Evolutionary conservation across 2,888 invertebrate species (phyloP), one percentile per base, ranked within the genome.

Genomic region (Pollenia amentaria): DNA sequence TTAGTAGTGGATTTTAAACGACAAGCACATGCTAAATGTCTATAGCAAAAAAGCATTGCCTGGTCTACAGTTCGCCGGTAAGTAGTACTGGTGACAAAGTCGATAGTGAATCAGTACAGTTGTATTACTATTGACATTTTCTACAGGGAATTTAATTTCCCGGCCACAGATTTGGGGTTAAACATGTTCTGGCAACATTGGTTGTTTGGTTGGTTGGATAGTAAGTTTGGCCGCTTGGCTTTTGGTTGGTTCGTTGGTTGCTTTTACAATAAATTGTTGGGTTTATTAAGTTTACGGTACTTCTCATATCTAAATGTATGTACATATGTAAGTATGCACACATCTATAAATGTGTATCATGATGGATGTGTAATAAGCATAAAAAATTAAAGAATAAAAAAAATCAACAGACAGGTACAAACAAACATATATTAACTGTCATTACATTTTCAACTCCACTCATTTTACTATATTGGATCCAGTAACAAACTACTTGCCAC

Each of bases 221-320:
- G 46, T 51, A 53, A 69, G 62, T 21, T 46, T n/a, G 60, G 38
- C 40, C 51, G 57, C 11, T 44, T 72, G 9, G 44, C 29, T 51
- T n/a, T 57, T 29, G 21, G n/a, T 72, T 72, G 53, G 70, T 80
- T 55, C 67, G 67, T 51, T 81, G 57, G 60, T 18, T 80, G 64
- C 48, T 62, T 65, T 53, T 72, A 38, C 42, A 69, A 70, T 69
- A 29, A 60, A 60, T 79, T 79, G 79, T 70, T 73, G 55, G 16
- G 10, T 80, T 80, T 87, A 84, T 84, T 84, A 84, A 80, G 73
- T 76, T 82, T 67, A 87, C 84, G 72, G 84, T 84, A 76, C 76
- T 77, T 84, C 80, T 76, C 51, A 78, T 73, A 75, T 21, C 12
- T 40, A 78, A 51, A 29, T 12, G 14, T 11, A 60, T 9, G 46